phyloP scores from a whole-genome alignment of 2,888 invertebrate genomes.

The Onthophagus sagittarius region DNA sequence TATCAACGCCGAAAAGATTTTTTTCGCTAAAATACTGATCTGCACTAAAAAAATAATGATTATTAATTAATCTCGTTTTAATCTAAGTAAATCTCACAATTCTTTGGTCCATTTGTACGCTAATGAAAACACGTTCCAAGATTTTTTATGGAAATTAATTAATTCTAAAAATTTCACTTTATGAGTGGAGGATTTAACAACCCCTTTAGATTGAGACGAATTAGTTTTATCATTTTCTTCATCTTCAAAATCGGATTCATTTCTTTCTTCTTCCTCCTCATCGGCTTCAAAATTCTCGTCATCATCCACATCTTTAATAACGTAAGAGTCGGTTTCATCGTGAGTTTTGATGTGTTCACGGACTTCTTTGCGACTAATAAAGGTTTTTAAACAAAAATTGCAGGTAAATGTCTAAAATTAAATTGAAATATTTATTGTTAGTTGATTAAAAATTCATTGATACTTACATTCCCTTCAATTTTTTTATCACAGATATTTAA shows the following conservation, averaged over 20 bases:
- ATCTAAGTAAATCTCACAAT: conserved; percentile 38
- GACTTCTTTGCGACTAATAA: conserved; percentile 31
- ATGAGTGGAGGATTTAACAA: too few relatives aligned
- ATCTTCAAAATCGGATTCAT: neutral
- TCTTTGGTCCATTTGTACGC: conserved; percentile 38
- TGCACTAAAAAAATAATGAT: conserved; percentile 34
- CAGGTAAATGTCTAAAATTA: conserved; percentile 39
- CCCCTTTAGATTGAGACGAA: neutral
- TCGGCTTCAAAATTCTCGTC: conserved; percentile 16
- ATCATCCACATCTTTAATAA: conserved; percentile 18
- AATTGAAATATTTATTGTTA: neutral
- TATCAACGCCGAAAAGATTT: conserved; percentile 22
- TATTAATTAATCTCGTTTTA: neutral
- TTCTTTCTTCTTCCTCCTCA: conserved; percentile 4
- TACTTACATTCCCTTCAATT: neutral
- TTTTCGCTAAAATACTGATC: conserved; percentile 31
- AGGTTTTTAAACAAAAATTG: conserved; percentile 38
- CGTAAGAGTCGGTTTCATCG: neutral
- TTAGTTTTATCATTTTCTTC: neutral
- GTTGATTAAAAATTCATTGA: neutral
- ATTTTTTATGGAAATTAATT: neutral
- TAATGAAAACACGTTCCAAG: conserved; percentile 11
- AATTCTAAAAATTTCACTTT: conserved; percentile 4
- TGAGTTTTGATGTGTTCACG: conserved; percentile 32
- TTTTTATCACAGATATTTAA: conserved; percentile 36